A percentile compares a stretch with the other conserved stretches of the same genome.
Evolutionary conservation across 2,113 vertebrate species (phyloP).

Genomic region (Rhizomys pruinosus): DNA sequence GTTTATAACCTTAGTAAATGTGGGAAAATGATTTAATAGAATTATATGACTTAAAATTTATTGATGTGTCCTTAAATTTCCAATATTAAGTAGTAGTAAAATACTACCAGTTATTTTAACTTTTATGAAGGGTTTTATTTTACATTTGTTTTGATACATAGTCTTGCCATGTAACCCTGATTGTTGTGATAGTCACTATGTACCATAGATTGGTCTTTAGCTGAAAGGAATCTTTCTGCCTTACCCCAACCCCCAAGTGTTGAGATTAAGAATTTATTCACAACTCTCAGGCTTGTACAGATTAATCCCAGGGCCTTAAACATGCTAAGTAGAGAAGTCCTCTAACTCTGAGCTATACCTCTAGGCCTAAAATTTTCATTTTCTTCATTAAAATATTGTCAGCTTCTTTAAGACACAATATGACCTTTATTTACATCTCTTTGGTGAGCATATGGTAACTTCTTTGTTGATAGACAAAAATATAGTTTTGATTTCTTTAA

Average conservation of each 20-base stretch:
- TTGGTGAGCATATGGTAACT: background rate
- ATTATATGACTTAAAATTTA: background rate
- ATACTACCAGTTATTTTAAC: background rate
- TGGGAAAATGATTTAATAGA: background rate
- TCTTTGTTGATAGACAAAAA: background rate
- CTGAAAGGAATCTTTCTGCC: background rate
- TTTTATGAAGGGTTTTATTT: background rate
- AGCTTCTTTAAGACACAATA: background rate
- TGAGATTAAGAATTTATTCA: background rate
- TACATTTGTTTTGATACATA: background rate
- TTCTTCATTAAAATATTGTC: conserved; percentile 17
- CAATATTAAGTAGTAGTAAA: background rate
- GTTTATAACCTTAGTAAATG: background rate
- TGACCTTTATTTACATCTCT: background rate
- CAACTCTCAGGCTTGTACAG: background rate
- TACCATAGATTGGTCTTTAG: background rate
- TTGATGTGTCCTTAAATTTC: background rate
- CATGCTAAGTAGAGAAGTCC: background rate
- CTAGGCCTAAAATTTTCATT: background rate
- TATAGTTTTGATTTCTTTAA: conserved; percentile 11
- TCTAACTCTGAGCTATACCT: background rate
- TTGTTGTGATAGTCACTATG: background rate
- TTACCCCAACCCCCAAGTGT: background rate
- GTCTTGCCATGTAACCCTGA: background rate
- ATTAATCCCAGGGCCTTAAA: background rate